Evolutionary conservation across 2,888 invertebrate genomes (phyloP), one percentile per base, ranked within the genome.

Genomic region (Clusia tigrina): DNA sequence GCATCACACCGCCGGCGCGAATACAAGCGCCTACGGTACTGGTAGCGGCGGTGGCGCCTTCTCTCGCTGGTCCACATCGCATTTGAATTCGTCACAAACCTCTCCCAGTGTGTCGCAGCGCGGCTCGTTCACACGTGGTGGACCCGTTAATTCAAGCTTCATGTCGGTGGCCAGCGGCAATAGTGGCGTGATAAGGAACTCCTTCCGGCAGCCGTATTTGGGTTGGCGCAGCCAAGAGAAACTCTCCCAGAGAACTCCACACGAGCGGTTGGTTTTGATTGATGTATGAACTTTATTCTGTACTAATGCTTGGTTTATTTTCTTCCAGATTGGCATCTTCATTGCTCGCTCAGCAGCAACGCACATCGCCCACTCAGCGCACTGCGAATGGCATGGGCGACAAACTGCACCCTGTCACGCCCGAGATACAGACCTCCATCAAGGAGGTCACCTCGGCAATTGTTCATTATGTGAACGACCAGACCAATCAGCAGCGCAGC

Each of bases 381-480:
- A 70, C 73, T 61, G 68, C 75, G 9, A 76, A 69, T 12, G 62
- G 69, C 51, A 71, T 67, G 2, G 56, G 65, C 24, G 66, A 65
- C 10, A 2, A 58, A 23, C 60, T 78, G 62, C 72, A 74, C 59
- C 76, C 80, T 2, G 83, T 82, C 32, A 86, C 85, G 69, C 86
- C 86, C 65, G 91, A 91, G 81, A 93, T 93, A 67, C 92, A 92
- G 80, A 89, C 92, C 68, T 94, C 93, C 63, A 95, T 95, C 81
- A 94, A 94, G 84, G 94, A 94, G 85, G 95, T 95, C 70, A 95
- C 95, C 68, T 94, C 94, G 72, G 95, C 95, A 54, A 95, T 95
- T 74, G 95, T 94, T 60, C 94, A 95, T 83, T 95, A 94, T 87
- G 94, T 95, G 66, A 90, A 90, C 68, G 90, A 90, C 89, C 74